These are phyloP conservation scores for Xylophagus ater DNA, from an alignment of 2,888 invertebrate genomes.

Conservation along the genomic window DNA sequence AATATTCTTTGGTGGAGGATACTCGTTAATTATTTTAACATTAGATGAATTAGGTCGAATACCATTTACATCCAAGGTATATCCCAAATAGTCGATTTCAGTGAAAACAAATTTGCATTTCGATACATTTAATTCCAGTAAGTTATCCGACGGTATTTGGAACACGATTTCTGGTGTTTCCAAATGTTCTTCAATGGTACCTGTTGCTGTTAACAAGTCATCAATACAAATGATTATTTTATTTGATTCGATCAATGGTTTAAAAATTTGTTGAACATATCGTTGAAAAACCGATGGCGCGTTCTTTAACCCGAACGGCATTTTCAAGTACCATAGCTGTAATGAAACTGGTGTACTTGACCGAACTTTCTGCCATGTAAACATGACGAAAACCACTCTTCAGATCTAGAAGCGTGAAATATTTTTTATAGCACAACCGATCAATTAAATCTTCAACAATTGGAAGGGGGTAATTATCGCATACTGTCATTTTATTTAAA, in stretches of 20 bases:
- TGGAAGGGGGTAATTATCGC: conserved; percentile 18
- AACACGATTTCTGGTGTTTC: conserved; percentile 14
- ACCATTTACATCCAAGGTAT: conserved; percentile 2
- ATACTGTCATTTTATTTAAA: too few relatives aligned
- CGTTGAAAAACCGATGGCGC: too few relatives aligned
- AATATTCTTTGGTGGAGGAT: background rate
- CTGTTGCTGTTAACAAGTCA: conserved; percentile 20
- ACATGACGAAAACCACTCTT: conserved; percentile 21
- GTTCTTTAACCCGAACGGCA: too few relatives aligned
- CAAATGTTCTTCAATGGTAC: conserved; percentile 17
- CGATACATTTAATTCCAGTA: conserved; percentile 7
- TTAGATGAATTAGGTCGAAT: conserved; percentile 6
- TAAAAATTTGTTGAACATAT: too few relatives aligned
- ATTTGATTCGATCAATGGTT: too few relatives aligned
- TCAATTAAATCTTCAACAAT: too few relatives aligned
- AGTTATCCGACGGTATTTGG: conserved; percentile 4
- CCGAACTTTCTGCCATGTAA: conserved; percentile 16
- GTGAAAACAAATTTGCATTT: conserved; percentile 13
- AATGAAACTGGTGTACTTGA: conserved; percentile 19
- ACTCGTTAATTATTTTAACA: background rate
- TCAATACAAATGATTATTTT: conserved; percentile 21
- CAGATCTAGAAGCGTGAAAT: conserved; percentile 19
- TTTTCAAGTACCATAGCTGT: conserved; percentile 21
- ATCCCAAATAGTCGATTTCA: conserved; percentile 12
- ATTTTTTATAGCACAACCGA: conserved; percentile 17